Conservation (phyloP, 1,140 invertebrate species). For the Meloidogyne hapla region DNA sequence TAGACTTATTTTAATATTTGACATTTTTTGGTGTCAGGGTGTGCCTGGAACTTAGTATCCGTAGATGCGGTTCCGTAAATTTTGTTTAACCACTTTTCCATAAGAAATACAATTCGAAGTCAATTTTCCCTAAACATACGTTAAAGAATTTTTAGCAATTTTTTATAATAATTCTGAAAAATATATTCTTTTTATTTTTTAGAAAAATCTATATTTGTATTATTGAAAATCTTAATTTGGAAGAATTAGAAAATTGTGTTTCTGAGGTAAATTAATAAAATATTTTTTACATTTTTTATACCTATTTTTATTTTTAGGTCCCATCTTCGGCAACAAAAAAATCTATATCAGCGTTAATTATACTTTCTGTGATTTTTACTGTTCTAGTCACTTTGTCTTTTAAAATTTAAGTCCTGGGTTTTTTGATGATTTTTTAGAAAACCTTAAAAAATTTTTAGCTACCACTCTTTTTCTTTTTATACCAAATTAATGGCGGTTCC, state of each 20-base stretch:
- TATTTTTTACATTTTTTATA: neutral
- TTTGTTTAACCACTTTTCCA: too few species aligned
- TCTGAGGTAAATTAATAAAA: neutral
- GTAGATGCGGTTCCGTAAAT: too few species aligned
- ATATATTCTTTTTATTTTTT: neutral
- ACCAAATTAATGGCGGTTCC: too few species aligned
- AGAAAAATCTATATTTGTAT: slow-evolving; percentile 17
- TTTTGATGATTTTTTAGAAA: too few species aligned
- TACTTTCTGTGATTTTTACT: slow-evolving; percentile 1
- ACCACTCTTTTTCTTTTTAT: neutral
- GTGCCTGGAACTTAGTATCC: too few species aligned
- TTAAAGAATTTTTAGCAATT: too few species aligned
- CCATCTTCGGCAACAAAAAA: neutral
- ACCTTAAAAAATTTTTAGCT: too few species aligned
- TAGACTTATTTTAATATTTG: too few species aligned
- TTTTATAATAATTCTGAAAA: too few species aligned
- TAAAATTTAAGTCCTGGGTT: neutral
- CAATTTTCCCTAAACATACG: too few species aligned
- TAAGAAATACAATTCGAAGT: too few species aligned
- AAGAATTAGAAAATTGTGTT: slow-evolving; percentile 17
- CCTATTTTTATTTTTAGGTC: neutral
- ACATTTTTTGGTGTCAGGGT: too few species aligned
- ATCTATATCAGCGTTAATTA: neutral
- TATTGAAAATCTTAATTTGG: slow-evolving; percentile 15
- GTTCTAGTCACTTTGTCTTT: neutral